Evolutionary conservation across 2,797 vertebrate genomes (phyloP).

Genomic region (Galago senegalensis): DNA sequence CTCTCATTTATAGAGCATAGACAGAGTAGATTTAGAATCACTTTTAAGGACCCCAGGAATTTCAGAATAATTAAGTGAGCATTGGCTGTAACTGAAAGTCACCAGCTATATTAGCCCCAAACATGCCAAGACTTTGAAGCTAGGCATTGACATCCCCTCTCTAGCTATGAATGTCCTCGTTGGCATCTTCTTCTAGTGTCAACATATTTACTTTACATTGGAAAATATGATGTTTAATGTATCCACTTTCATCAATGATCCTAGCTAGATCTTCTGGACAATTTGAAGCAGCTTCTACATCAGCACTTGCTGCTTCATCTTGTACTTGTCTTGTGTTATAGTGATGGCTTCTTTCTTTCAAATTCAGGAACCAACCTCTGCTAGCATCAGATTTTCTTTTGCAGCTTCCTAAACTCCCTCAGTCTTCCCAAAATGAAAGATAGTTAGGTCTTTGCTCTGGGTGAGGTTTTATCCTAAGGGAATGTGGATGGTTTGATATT

Average conservation of each 20-base stretch:
- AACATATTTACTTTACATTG: background rate
- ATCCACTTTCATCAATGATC: background rate
- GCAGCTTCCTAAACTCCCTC: background rate
- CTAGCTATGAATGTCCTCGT: background rate
- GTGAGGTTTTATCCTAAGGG: background rate
- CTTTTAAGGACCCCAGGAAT: background rate
- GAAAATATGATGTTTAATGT: background rate
- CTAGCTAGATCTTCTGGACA: background rate
- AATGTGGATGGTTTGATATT: background rate
- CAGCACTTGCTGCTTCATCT: background rate
- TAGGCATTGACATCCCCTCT: background rate
- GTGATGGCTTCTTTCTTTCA: background rate
- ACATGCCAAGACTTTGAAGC: background rate
- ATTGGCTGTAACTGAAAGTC: background rate
- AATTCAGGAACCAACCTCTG: background rate
- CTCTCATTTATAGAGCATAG: background rate
- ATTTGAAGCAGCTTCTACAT: background rate
- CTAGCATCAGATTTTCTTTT: background rate
- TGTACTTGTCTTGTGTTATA: background rate
- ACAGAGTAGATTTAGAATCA: background rate
- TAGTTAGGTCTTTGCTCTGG: background rate
- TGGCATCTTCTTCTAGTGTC: background rate
- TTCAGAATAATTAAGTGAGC: background rate
- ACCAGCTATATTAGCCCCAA: background rate
- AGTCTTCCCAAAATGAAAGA: background rate